Percentiles rank a stretch among this genome's conserved stretches.
These are phyloP conservation scores for Drosophila putrida DNA, from an alignment of 2,888 invertebrate species.

Conservation along the genomic window DNA sequence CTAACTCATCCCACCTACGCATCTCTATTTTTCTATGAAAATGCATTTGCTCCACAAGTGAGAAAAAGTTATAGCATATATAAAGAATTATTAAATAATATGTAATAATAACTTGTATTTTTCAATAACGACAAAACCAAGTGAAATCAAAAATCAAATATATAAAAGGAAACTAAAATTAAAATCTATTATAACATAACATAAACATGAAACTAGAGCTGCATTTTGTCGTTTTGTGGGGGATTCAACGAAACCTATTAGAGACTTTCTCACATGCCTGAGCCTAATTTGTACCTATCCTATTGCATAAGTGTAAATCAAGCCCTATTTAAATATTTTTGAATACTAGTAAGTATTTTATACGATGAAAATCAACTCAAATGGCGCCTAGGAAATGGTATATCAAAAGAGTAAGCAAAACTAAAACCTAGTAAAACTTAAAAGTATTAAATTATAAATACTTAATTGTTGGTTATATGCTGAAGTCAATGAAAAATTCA, in stretches of 20 bases:
- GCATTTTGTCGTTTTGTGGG: conserved; percentile 61
- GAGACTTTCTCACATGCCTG: conserved; percentile 78
- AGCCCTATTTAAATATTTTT: conserved; percentile 73
- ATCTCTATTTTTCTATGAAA: conserved; percentile 85
- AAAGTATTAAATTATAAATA: conserved; percentile 33
- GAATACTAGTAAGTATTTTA: conserved; percentile 71
- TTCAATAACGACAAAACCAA: conserved; percentile 39
- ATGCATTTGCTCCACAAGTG: conserved; percentile 70
- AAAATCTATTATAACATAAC: conserved; percentile 16
- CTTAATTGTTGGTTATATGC: conserved; percentile 76
- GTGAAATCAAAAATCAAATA: conserved; percentile 46
- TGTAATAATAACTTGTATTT: conserved; percentile 53
- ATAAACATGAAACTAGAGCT: conserved; percentile 53
- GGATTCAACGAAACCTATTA: conserved; percentile 60
- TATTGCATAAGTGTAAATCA: conserved; percentile 76
- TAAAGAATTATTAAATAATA: conserved; percentile 36
- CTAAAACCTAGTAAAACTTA: conserved; percentile 14
- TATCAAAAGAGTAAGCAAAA: conserved; percentile 53
- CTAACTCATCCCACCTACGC: conserved; percentile 85
- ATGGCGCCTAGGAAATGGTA: conserved; percentile 64
- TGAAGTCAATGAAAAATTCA: conserved; percentile 59
- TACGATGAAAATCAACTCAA: conserved; percentile 60
- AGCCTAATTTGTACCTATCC: conserved; percentile 84
- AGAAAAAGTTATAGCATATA: conserved; percentile 52
- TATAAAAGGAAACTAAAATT: conserved; percentile 27